Base-by-base conservation (phyloP, 2,888 invertebrate genomes). In the Epinotia bilunana region DNA sequence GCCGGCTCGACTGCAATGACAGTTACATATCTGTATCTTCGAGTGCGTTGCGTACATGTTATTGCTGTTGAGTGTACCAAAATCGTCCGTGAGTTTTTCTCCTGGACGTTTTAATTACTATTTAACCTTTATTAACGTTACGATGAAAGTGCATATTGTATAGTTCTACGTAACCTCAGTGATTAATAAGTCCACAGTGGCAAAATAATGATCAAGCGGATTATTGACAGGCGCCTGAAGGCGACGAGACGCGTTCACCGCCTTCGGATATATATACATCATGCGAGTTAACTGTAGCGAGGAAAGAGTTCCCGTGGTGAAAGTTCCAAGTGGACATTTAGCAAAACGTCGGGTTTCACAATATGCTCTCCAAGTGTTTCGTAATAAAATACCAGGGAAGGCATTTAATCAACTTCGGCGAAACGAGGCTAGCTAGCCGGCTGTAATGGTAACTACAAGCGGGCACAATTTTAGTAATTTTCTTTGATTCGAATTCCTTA, bases 331-430 rank as follows among this genome's bases (percentile, higher is more conserved):
- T 81, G 79, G 80, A 83, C 80, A 83, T 84, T 85, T 83, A 82
- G 81, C 78, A 82, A 83, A 83, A 82, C 79, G 78, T 80, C 80
- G 73, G 80, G 82, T 87, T 86, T 86, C 84, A 82, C 81, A 86
- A 86, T 84, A 77, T 82, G 80, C 81, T 84, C 82, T 81, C 81
- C 80, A 81, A 82, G 65, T 73, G 80, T 86, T 83, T 85, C 83
- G 83, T 83, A 86, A 87, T 84, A 77, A 82, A 86, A 85, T 85
- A 83, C 81, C 81, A 76, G 84, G 84, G 83, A 86, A 86, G 81
- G 79, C 68, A 84, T 85, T 85, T 84, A 83, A 84, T 83, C 81
- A 83, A 83, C 81, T 83, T 80, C 83, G 68, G 77, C 80, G 79
- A 81, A 84, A 81, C 80, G 77, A 82, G 79, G 77, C 78, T 79